These are phyloP conservation scores for Engystomops pustulosus DNA, from an alignment of 2,113 vertebrate genomes.

Conservation along the genomic window DNA sequence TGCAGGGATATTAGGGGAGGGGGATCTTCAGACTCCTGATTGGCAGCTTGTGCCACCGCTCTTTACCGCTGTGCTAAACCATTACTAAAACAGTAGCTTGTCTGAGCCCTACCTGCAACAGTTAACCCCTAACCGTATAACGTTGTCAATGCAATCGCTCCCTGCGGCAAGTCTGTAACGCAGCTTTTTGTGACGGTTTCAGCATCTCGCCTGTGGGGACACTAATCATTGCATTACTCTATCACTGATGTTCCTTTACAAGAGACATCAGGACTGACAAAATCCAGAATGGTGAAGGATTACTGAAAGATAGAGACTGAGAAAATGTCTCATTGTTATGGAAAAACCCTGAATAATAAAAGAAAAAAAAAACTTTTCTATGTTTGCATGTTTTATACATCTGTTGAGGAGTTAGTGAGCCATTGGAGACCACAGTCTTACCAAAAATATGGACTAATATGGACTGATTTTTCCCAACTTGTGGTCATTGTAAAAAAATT, in stretches of 20 bases:
- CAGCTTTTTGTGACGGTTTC: conserved; percentile 37
- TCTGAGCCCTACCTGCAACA: conserved; percentile 35
- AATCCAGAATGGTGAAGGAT: background rate
- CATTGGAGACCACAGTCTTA: too few relatives aligned
- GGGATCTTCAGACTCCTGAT: background rate
- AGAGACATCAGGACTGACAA: conserved; percentile 22
- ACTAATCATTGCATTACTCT: conserved; percentile 23
- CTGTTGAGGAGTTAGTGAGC: too few relatives aligned
- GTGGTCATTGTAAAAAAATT: too few relatives aligned
- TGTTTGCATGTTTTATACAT: too few relatives aligned
- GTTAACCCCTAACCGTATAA: conserved; percentile 32
- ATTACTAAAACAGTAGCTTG: conserved; percentile 33
- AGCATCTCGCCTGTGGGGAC: conserved; percentile 5
- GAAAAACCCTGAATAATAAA: too few relatives aligned
- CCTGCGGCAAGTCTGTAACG: conserved; percentile 18
- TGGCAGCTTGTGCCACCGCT: conserved; percentile 26
- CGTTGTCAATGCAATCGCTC: background rate
- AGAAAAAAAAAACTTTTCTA: too few relatives aligned
- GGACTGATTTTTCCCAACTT: too few relatives aligned
- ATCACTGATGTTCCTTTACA: conserved; percentile 15
- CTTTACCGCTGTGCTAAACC: conserved; percentile 34
- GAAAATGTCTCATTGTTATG: background rate
- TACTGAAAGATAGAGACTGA: background rate
- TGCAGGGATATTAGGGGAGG: conserved; percentile 1
- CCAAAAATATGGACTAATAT: too few relatives aligned